These are phyloP conservation scores for Condylura cristata DNA, from an alignment of 2,113 vertebrate genomes.

Conservation along the genomic window DNA sequence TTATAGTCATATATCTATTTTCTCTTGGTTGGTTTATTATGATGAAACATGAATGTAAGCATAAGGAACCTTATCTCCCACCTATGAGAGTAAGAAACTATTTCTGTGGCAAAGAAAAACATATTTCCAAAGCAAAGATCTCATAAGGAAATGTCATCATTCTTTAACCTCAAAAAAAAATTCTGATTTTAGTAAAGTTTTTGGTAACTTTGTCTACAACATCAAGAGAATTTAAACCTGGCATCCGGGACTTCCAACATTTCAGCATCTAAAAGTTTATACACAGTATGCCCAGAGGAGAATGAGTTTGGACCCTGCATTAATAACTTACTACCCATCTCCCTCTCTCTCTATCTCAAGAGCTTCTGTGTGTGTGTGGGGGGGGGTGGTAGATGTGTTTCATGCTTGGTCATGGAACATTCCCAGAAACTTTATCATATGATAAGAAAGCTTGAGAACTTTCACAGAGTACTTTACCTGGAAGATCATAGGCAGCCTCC, in stretches of 20 bases:
- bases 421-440: constrained; percentile 60
- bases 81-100: background rate
- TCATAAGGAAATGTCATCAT: background rate
- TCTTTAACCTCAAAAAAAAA: background rate
- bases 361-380: background rate
- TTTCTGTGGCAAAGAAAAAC: background rate
- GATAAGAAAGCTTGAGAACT: constrained; percentile 75
- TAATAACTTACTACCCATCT: background rate
- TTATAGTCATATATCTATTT: background rate
- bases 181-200: background rate
- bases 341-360: background rate
- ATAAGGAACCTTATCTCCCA: background rate
- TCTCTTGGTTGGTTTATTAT: background rate
- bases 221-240: constrained; percentile 12
- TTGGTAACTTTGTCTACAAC: background rate
- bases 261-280: constrained; percentile 2
- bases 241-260: background rate
- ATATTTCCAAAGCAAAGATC: background rate
- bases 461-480: constrained; percentile 85
- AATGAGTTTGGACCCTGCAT: background rate
- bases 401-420: background rate
- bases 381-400: background rate
- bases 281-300: background rate
- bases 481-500: constrained; percentile 84
- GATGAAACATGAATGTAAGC: background rate